Evolutionary conservation across 2,888 invertebrate species (phyloP), one percentile per base, ranked within the genome.

Genomic region (Lepidocyrtinus sp.): DNA sequence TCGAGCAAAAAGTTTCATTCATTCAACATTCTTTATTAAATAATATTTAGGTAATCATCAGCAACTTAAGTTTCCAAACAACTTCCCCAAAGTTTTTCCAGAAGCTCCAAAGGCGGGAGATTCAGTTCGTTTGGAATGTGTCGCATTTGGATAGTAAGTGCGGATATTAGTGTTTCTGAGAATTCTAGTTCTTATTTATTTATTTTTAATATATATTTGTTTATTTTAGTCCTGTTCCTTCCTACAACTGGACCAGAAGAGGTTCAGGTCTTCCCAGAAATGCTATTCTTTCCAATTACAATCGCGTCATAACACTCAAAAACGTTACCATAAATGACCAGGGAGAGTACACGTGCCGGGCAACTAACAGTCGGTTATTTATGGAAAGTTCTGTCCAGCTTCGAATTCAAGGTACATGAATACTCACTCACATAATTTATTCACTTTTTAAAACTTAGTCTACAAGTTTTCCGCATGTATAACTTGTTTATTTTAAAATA

Each of bases 1-100:
- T 36, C 36, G 12, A 36, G n/a, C n/a, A n/a, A n/a, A n/a, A n/a
- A n/a, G n/a, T n/a, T n/a, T n/a, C n/a, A n/a, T n/a, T n/a, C 12
- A 7, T 36, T 36, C 12, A 36, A 7, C 36, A 36, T 36, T 36
- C 5, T 36, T 36, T 36, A 7, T 36, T 36, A 12, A 12, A 36
- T 7, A 55, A 15, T 88, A n/a, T 88, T 73, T 87, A 92, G 92
- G 96, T 59, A 95, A 95, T 88, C 96, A 94, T 87, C 96, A 97
- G 88, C 95, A 96, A 83, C 90, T 98, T 55, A 94, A 96, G 88
- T 97, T 98, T 87, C 94, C 97, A 0, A 96, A 96, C 88, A 96
- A 95, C 87, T 99, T 99, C 87, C 98, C 98, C 0, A 97, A 97
- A 90, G 93, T 95, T 0, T 98, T 97, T 88, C 98, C 98, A 0